Evolutionary conservation across 2,113 vertebrate species (phyloP).

Genomic region (Ciconia boyciana): DNA sequence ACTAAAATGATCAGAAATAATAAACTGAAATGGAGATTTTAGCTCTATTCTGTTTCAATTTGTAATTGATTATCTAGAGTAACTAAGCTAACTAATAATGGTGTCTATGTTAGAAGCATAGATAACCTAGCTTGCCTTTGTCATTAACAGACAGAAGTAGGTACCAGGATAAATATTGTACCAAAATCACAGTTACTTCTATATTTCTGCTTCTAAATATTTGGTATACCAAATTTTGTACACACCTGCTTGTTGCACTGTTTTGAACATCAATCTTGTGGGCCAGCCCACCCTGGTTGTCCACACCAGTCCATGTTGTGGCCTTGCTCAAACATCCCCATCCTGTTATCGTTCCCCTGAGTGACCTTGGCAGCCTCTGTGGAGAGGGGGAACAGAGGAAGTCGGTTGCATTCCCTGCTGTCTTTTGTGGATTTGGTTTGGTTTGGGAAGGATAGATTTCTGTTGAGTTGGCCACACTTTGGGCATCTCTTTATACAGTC

Average conservation of each 20-base stretch:
- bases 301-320: fast-evolving
- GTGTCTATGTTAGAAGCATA: neutral
- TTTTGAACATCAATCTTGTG: neutral
- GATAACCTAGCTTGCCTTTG: neutral
- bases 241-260: neutral
- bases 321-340: neutral
- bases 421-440: neutral
- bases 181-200: neutral
- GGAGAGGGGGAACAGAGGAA: neutral
- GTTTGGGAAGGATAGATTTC: neutral
- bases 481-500: neutral
- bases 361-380: neutral
- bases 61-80: neutral
- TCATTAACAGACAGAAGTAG: neutral
- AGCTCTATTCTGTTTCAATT: neutral
- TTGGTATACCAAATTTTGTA: neutral
- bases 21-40: neutral
- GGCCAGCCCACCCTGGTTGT: neutral
- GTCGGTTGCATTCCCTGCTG: neutral
- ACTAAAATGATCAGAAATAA: neutral
- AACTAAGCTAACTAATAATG: neutral
- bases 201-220: neutral
- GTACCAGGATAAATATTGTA: neutral
- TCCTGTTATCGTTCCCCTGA: neutral
- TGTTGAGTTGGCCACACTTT: neutral